These are phyloP conservation scores for Lutjanus erythropterus DNA, from an alignment of 2,113 vertebrate genomes.

Conservation along the genomic window DNA sequence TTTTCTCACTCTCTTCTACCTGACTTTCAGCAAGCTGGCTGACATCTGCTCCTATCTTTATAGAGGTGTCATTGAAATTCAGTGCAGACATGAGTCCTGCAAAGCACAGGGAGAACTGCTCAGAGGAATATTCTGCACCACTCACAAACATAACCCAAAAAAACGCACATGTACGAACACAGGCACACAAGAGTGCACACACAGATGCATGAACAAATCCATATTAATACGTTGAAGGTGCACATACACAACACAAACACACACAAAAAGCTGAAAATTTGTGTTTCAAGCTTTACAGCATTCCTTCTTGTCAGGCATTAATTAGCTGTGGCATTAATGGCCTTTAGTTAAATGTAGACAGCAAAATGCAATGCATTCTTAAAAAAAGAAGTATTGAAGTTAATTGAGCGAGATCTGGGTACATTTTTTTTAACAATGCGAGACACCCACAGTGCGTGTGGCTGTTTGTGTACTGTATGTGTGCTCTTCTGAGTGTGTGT, in stretches of 20 bases:
- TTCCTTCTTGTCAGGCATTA: constrained; percentile 44
- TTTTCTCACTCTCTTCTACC: constrained; percentile 62
- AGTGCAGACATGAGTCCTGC: constrained; percentile 71
- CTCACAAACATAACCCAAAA: constrained; percentile 53
- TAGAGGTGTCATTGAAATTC: constrained; percentile 81
- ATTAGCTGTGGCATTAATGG: constrained; percentile 52
- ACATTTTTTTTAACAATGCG: constrained; percentile 2
- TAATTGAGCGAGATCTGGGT: constrained; percentile 14
- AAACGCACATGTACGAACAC: constrained; percentile 12
- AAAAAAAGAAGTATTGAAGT: constrained; percentile 6
- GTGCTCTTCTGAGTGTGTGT: background rate
- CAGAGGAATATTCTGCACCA: constrained; percentile 66
- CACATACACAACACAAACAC: background rate
- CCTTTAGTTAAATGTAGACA: constrained; percentile 43
- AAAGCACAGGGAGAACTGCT: constrained; percentile 70
- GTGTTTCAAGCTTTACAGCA: constrained; percentile 6
- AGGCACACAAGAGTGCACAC: background rate
- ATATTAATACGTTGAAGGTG: constrained; percentile 8
- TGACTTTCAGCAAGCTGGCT: constrained; percentile 73
- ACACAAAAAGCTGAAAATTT: constrained; percentile 2
- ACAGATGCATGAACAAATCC: background rate
- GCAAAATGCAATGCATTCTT: background rate
- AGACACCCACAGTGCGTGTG: background rate
- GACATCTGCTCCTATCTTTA: constrained; percentile 80
- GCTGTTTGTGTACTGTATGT: background rate